Percentiles rank a stretch among this genome's conserved stretches.
These are phyloP conservation scores for Stenoptilia bipunctidactyla DNA, from an alignment of 2,888 invertebrate genomes.

Conservation along the genomic window DNA sequence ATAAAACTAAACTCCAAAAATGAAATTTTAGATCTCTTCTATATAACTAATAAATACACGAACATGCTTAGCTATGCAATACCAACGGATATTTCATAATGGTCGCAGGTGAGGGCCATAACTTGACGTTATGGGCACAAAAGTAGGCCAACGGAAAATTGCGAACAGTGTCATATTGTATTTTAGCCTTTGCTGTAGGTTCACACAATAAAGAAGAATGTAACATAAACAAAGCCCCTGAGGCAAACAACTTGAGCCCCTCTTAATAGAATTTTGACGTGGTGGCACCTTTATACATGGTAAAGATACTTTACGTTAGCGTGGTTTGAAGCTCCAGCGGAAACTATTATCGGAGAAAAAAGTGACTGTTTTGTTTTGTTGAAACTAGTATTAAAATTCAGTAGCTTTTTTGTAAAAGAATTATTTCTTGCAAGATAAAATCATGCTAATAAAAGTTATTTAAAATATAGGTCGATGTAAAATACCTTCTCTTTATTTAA, in stretches of 20 bases:
- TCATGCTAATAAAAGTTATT: too few relatives aligned
- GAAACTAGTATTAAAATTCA: too few relatives aligned
- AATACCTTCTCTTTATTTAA: too few relatives aligned
- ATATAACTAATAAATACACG: too few relatives aligned
- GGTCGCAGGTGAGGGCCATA: slow-evolving; percentile 42
- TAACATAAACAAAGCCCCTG: slow-evolving; percentile 42
- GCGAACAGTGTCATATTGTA: slow-evolving; percentile 34
- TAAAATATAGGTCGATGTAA: too few relatives aligned
- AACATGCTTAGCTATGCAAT: not conserved
- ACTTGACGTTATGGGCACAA: slow-evolving; percentile 31
- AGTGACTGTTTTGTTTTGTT: too few relatives aligned
- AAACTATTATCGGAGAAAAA: too few relatives aligned
- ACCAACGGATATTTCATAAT: slow-evolving; percentile 31
- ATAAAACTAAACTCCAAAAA: too few relatives aligned
- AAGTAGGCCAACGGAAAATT: slow-evolving; percentile 32
- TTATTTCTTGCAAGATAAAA: too few relatives aligned
- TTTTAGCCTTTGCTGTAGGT: slow-evolving; percentile 1
- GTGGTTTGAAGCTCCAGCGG: too few relatives aligned
- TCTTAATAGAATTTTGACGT: slow-evolving; percentile 53
- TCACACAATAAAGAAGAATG: slow-evolving; percentile 33
- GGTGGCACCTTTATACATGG: slow-evolving; percentile 33
- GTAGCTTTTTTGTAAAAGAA: too few relatives aligned
- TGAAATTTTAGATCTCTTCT: too few relatives aligned
- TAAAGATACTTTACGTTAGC: slow-evolving; percentile 34
- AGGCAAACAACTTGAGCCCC: slow-evolving; percentile 47